phyloP scores from a whole-genome alignment of 2,888 invertebrate genomes.

The Neoaliturus tenellus region DNA sequence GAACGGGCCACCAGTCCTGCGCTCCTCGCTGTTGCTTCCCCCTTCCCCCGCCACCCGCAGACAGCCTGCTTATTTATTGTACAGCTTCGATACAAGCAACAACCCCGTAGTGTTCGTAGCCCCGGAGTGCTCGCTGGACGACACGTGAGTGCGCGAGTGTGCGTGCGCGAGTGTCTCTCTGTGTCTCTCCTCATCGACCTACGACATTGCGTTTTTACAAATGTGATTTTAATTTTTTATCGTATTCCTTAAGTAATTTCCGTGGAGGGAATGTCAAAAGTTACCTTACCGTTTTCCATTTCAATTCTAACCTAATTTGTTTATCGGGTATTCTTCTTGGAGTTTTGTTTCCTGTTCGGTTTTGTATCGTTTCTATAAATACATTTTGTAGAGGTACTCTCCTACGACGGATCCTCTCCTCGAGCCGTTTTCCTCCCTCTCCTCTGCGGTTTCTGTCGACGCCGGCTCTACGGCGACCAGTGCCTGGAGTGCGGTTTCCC shows the following conservation, averaged over 20 bases:
- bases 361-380: not conserved
- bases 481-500: conserved; percentile 22
- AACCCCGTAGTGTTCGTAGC: conserved; percentile 60
- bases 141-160: conserved; percentile 53
- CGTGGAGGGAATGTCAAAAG: conserved; percentile 1
- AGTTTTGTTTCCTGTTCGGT: not conserved
- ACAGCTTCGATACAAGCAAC: conserved; percentile 65
- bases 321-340: not conserved
- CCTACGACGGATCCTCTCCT: not conserved
- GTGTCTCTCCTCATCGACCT: not conserved
- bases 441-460: not conserved
- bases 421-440: not conserved
- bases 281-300: not conserved
- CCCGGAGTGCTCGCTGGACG: conserved; percentile 60
- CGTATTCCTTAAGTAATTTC: not conserved
- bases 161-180: conserved; percentile 38
- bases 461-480: not conserved
- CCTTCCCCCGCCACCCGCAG: conserved; percentile 53
- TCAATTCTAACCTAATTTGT: conserved; percentile 9
- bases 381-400: not conserved
- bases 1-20: conserved; percentile 57
- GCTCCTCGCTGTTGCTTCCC: conserved; percentile 53
- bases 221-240: conserved; percentile 6
- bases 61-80: conserved; percentile 66
- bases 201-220: not conserved